Base-by-base conservation (phyloP, 2,797 vertebrate genomes). In the Trachurus trachurus region DNA sequence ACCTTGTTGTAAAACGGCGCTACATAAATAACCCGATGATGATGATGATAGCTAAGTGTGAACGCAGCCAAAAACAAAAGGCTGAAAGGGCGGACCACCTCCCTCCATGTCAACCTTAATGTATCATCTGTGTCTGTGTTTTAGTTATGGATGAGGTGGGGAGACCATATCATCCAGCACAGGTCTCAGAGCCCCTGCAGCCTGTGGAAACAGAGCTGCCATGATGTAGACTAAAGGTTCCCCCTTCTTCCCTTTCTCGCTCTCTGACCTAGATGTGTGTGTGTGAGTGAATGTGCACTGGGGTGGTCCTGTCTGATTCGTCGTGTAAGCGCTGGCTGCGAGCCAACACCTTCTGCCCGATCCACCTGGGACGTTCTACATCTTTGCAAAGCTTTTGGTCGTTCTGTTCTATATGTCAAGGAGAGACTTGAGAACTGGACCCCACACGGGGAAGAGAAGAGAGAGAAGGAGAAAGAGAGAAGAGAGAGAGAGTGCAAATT, bases 241-340 rank as follows among this genome's bases (percentile, higher is more conserved):
- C 78, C 50, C 56, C 61, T 76, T 80, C 74, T 70, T 61, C 59
- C 69, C 71, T 44, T 44, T 47, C 59, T 83, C 71, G 66, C 71
- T 68, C 76, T 78, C 72, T 91, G 92, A 90, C 91, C 90, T 89
- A 91, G 31, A 87, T 90, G 84, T 72, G 75, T 42, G 50, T 75
- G 75, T 79, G 80, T 67, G 26, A 26, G 73, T 67, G 71, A 73
- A 0, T 22, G 66, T 31, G 17, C 45, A 3, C 45, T 19, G 17
- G 81, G 88, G 87, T 87, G 88, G 81, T 88, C 87, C 75, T 44
- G 58, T 83, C 74, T 39, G 74, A 80, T 83, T 81, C 50, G 39
- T 57, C 52, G 54, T 34, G 54, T 34, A 31, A 39, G 42, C 3
- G 60, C 78, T 77, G 82, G 85, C 78, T 60, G 52, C 22, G 66